Evolutionary conservation across 2,113 vertebrate genomes (phyloP), one percentile per base, ranked within the genome.

Genomic region (Apteryx mantelli): DNA sequence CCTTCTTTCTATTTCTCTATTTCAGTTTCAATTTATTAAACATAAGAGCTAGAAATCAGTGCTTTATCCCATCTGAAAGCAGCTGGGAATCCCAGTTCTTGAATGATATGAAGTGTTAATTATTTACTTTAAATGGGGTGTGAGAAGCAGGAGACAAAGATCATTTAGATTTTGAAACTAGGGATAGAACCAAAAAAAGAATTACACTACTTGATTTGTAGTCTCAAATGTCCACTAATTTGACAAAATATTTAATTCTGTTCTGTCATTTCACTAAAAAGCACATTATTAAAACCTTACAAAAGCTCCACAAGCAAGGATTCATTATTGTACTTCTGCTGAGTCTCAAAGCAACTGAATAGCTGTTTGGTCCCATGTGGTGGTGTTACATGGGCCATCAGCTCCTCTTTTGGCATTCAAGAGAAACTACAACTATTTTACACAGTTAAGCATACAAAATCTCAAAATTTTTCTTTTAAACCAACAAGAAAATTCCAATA

Each of bases 11-110:
- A 13, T 42, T 26, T 83, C 28, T 61, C n/a, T 75, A 21, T 78
- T 94, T 95, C 78, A 55, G 22, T 84, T 95, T 48, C 38, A 74
- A 5, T 69, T 82, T 91, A 42, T 85, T 91, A 85, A 61, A 76
- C 32, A 26, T 28, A 58, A 63, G 12, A 76, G 38, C 38, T 70
- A 79, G 63, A 77, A 77, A 90, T 74, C 21, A 75, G 16, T 86
- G n/a, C 11, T 89, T 89, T 93, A 50, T 86, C 17, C 69, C 42
- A 48, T 3, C 13, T 71, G 12, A 63, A 40, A 70, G 32, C 58
- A 93, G 22, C 1, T 3, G 44, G 16, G 32, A 46, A 71, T 76
- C 42, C 30, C 48, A 60, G 38, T 70, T 90, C 34, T 74, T 83
- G 40, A 60, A 36, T 5, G 1, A 34, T 2, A 0, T 55, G 16